Evolutionary conservation across 2,113 vertebrate species (phyloP).

Genomic region (Mastomys natalensis): DNA sequence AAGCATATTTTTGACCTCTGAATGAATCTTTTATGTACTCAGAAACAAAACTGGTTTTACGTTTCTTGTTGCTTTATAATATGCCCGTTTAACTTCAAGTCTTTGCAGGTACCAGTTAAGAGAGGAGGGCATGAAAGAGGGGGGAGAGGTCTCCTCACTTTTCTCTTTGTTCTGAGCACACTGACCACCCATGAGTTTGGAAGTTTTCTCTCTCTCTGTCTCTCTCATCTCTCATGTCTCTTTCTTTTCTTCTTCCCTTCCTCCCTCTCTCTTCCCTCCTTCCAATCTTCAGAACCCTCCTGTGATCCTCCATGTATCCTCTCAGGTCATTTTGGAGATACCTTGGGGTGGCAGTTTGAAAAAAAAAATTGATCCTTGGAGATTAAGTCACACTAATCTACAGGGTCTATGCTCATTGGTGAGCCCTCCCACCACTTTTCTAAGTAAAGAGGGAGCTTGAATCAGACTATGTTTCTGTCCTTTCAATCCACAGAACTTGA

Average conservation of each 20-base stretch:
- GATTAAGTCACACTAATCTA: background rate
- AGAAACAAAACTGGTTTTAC: conserved; percentile 14
- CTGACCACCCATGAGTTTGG: background rate
- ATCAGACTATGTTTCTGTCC: background rate
- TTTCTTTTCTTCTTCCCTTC: background rate
- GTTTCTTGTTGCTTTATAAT: conserved; percentile 14
- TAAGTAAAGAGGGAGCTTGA: background rate
- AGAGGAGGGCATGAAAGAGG: fast-evolving
- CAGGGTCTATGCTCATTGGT: background rate
- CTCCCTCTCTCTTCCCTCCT: too few relatives aligned
- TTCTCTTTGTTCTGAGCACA: background rate
- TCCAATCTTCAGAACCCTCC: background rate
- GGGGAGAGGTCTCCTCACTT: background rate
- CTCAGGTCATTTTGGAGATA: background rate
- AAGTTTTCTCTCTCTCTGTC: background rate
- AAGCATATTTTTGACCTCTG: conserved; percentile 36
- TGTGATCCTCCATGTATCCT: background rate
- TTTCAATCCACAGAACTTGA: background rate
- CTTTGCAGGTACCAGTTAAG: background rate
- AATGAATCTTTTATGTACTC: background rate
- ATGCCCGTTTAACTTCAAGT: background rate
- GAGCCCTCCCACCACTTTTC: background rate
- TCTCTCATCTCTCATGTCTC: background rate
- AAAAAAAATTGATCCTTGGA: conserved; percentile 26
- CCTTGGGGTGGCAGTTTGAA: background rate